A percentile compares a stretch with the other conserved stretches of the same genome.
Conservation (phyloP, 2,113 vertebrate species). For the Cinclus cinclus region DNA sequence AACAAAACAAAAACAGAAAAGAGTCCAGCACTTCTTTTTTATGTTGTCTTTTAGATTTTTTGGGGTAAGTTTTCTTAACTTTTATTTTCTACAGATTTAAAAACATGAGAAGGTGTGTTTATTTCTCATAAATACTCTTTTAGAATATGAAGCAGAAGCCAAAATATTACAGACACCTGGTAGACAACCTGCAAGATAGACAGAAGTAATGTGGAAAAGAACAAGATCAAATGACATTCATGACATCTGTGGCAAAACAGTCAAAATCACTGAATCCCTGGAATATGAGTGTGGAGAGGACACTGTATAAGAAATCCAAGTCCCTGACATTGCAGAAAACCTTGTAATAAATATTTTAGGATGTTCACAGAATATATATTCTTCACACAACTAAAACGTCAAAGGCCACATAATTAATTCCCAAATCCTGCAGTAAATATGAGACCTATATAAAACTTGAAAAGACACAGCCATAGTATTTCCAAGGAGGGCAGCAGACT, state of each 20-base stretch:
- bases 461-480: neutral
- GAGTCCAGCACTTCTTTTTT: accelerated
- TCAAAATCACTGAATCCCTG: neutral
- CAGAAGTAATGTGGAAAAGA: neutral
- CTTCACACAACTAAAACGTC: neutral
- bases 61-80: neutral
- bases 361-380: neutral
- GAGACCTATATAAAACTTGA: neutral
- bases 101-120: neutral
- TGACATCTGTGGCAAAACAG: neutral
- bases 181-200: neutral
- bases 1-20: neutral
- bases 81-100: neutral
- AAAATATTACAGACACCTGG: neutral
- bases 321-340: neutral
- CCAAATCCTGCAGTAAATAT: neutral
- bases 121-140: neutral
- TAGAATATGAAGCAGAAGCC: neutral
- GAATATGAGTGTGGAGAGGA: neutral
- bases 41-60: neutral
- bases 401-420: neutral
- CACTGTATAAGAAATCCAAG: neutral
- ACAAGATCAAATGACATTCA: neutral
- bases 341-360: neutral
- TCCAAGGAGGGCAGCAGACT: neutral